Percentiles rank a stretch among this genome's conserved stretches.
These are phyloP conservation scores for Chrysolina oricalcia DNA, from an alignment of 2,888 invertebrate species.

Conservation along the genomic window DNA sequence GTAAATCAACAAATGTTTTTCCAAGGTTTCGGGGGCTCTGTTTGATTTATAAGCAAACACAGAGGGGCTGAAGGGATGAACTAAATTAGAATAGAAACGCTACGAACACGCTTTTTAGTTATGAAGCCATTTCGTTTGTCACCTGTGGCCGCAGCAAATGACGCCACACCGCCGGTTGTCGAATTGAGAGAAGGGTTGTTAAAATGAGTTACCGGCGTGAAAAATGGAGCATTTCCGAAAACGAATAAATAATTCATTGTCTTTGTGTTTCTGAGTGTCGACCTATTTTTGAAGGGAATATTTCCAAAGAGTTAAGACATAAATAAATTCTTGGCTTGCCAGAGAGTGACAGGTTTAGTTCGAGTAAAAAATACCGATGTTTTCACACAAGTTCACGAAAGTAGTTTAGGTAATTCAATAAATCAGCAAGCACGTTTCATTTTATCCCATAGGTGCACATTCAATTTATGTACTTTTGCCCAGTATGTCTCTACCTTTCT, in stretches of 20 bases:
- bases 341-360: background rate
- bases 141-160: conserved; percentile 43
- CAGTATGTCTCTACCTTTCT: too few species aligned
- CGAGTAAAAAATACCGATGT: too few species aligned
- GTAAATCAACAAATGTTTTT: conserved; percentile 44
- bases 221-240: conserved; percentile 6
- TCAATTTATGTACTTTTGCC: too few species aligned
- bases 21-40: conserved; percentile 42
- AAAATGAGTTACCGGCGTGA: background rate
- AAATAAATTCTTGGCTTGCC: background rate
- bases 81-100: conserved; percentile 43
- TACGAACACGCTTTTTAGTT: conserved; percentile 35
- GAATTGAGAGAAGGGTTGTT: conserved; percentile 18
- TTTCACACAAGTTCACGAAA: too few species aligned
- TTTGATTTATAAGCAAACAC: conserved; percentile 49
- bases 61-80: conserved; percentile 42
- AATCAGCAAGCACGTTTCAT: too few species aligned
- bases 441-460: too few species aligned
- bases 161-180: background rate
- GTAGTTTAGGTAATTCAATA: too few species aligned
- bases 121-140: conserved; percentile 41
- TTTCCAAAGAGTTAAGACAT: background rate
- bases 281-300: background rate
- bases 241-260: conserved; percentile 20
- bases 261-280: background rate